Conservation (phyloP, 2,888 invertebrate genomes). For the Tenthredo distinguenda region DNA sequence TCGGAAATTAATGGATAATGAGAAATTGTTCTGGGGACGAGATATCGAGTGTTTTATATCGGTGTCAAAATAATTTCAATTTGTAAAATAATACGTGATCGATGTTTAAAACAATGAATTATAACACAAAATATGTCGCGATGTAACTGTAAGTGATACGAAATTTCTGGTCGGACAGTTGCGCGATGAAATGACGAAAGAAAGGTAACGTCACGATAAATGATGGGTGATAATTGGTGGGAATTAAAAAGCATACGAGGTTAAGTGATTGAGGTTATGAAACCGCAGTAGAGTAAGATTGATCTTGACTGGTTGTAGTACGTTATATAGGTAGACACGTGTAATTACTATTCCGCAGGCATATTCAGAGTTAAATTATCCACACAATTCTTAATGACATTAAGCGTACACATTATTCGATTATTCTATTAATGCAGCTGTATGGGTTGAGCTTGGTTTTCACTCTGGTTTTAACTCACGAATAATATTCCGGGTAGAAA, state of each 20-base stretch:
- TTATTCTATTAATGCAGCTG: conserved; percentile 6
- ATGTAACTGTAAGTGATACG: not conserved
- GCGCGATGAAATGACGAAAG: not conserved
- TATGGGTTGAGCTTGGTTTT: not conserved
- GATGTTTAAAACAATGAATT: not conserved
- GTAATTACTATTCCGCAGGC: not conserved
- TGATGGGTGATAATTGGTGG: not conserved
- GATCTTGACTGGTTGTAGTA: not conserved
- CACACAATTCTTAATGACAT: not conserved
- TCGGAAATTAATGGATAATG: too few relatives aligned
- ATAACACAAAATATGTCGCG: not conserved
- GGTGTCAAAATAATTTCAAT: not conserved
- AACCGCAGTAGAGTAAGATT: not conserved
- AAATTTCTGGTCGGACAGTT: not conserved
- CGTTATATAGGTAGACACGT: not conserved
- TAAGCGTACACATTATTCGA: not conserved
- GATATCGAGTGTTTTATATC: not conserved
- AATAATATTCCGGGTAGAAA: conserved; percentile 4
- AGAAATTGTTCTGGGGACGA: not conserved
- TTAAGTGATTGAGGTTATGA: conserved; percentile 33
- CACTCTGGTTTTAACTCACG: not conserved
- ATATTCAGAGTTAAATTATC: not conserved
- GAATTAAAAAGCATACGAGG: not conserved
- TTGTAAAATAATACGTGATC: not conserved
- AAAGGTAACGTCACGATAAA: not conserved